Evolutionary conservation across 2,888 invertebrate species (phyloP).

Genomic region (Diabrotica balteata): DNA sequence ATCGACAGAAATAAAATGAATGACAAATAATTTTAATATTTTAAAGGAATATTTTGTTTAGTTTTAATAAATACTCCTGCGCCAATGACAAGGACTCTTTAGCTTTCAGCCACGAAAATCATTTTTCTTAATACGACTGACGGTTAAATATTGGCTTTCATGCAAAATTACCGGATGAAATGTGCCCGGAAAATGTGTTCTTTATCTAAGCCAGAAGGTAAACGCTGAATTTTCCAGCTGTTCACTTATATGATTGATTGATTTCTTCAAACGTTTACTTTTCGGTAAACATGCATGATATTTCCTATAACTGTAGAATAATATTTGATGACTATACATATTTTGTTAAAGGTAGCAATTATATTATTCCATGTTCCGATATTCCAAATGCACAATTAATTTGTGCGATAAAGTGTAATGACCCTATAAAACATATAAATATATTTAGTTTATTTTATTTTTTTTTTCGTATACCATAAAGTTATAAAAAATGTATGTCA

Average conservation of each 20-base stretch:
- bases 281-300: background rate
- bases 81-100: slow-evolving; percentile 1
- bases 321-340: background rate
- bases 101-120: slow-evolving; percentile 16
- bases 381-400: no score
- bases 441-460: no score
- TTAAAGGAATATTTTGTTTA: slow-evolving; percentile 3
- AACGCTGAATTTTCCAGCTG: slow-evolving; percentile 24
- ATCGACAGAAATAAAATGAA: no score
- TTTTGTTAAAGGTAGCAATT: no score
- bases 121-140: slow-evolving; percentile 30
- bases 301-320: background rate
- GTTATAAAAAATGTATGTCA: no score
- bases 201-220: slow-evolving; percentile 13
- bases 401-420: no score
- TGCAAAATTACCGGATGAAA: slow-evolving; percentile 25
- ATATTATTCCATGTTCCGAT: no score
- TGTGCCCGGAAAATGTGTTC: slow-evolving; percentile 19
- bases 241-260: slow-evolving; percentile 20
- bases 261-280: slow-evolving; percentile 11
- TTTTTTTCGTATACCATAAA: no score
- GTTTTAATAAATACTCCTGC: background rate
- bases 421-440: no score
- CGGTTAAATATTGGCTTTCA: slow-evolving; percentile 28
- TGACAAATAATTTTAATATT: background rate